Percentiles rank a stretch among this genome's conserved stretches.
phyloP scores from a whole-genome alignment of 2,113 vertebrate species.

The Corynorhinus townsendii region DNA sequence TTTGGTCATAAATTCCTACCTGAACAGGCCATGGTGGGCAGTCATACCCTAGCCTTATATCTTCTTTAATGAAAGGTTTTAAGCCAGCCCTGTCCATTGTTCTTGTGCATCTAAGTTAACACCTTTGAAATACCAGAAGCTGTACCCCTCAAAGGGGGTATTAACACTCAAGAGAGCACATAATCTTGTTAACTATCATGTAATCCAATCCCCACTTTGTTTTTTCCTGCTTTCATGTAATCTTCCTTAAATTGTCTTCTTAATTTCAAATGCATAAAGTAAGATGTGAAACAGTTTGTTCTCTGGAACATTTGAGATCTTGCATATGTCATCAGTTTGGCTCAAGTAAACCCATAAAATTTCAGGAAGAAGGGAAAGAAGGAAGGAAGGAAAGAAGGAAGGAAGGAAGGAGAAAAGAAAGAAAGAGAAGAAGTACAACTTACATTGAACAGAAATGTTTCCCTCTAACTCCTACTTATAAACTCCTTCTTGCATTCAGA shows the following conservation, averaged over 20 bases:
- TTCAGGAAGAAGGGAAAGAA: background rate
- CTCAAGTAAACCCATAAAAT: background rate
- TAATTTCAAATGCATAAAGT: background rate
- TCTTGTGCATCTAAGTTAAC: background rate
- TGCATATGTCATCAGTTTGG: background rate
- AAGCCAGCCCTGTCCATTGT: background rate
- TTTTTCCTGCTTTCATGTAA: background rate
- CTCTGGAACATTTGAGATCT: background rate
- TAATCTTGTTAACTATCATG: background rate
- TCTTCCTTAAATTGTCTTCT: background rate
- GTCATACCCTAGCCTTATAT: background rate
- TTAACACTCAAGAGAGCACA: background rate
- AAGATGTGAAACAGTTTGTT: background rate
- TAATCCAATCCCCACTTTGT: background rate
- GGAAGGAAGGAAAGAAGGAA: background rate
- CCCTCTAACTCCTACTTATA: background rate
- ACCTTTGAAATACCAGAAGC: background rate
- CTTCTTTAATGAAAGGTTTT: background rate
- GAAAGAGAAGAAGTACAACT: background rate
- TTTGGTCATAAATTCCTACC: background rate
- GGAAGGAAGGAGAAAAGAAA: background rate
- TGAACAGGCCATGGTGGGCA: background rate
- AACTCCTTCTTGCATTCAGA: background rate
- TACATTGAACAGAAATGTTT: background rate
- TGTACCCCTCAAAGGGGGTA: background rate